Evolutionary conservation across 2,888 invertebrate species (phyloP), one percentile per base, ranked within the genome.

Genomic region (Cantharis lateralis): DNA sequence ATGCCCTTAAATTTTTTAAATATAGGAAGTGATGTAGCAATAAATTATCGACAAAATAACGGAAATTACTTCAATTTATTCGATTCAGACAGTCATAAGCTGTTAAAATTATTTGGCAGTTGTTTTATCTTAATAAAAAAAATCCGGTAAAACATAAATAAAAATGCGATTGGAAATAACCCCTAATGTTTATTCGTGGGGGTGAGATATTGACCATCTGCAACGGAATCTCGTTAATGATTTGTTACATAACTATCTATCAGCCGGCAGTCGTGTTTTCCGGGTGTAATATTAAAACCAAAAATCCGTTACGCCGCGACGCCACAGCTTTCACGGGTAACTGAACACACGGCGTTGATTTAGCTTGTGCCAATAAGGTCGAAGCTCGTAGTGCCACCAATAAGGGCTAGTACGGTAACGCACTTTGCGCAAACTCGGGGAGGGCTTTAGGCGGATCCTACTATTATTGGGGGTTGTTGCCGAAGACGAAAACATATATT

Each of bases 401-500:
- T 85, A 81, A 79, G 81, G 79, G 79, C 68, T 71, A 62, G 18
- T 64, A 24, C 70, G 13, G 63, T 80, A 84, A 84, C 84, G 85
- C 87, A 84, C 86, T 87, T 79, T 80, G 85, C 86, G 85, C 87
- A 85, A 78, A 83, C 86, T 83, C 83, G 62, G 75, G 74, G 76
- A 15, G 72, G 66, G 69, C 68, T 73, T 80, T 78, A 84, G 87
- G 87, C 85, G 86, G 86, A 83, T 83, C 81, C 80, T 76, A 78
- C 76, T 78, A 81, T 82, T 79, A 86, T 87, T 87, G 86, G 86
- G 83, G 79, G 71, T 75, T 75, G 75, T 32, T 70, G 70, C 28
- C 62, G 61, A 74, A 71, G 66, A 64, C 66, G 61, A 66, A 62
- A 64, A 74, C 28, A 62, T 32, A 62, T 70, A 64, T 73, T 71